phyloP scores from a whole-genome alignment of 2,888 invertebrate species.

The Psylliodes chrysocephalus region DNA sequence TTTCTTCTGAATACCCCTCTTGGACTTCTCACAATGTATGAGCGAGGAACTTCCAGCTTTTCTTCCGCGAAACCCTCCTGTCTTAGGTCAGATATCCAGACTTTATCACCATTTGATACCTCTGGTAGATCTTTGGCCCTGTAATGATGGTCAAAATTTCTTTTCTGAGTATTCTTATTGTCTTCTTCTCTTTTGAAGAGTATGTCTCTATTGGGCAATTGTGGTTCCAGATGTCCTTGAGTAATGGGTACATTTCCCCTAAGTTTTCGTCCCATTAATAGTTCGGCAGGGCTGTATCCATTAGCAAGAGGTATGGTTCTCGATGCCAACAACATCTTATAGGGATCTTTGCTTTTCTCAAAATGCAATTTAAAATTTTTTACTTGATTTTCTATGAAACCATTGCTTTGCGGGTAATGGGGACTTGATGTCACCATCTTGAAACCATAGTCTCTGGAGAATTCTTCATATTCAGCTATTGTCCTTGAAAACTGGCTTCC shows the following conservation, averaged over 20 bases:
- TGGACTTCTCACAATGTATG: conserved; percentile 31
- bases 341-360: conserved; percentile 46
- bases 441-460: conserved; percentile 44
- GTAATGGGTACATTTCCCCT: conserved; percentile 41
- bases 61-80: conserved; percentile 32
- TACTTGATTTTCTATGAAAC: conserved; percentile 42
- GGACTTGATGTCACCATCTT: conserved; percentile 40
- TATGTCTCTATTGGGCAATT: neutral
- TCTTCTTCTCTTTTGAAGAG: conserved; percentile 16
- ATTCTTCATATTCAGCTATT: conserved; percentile 36
- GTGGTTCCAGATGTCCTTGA: conserved; percentile 14
- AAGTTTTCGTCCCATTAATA: conserved; percentile 49
- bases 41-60: conserved; percentile 20
- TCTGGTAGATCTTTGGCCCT: conserved; percentile 15
- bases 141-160: conserved; percentile 15
- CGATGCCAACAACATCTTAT: neutral
- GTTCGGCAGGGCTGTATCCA: conserved; percentile 50
- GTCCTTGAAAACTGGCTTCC: conserved; percentile 42
- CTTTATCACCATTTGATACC: conserved; percentile 37
- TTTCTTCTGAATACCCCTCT: conserved; percentile 14
- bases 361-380: conserved; percentile 45
- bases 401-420: conserved; percentile 43
- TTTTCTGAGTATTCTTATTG: conserved; percentile 7
- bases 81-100: conserved; percentile 48
- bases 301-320: neutral